Percentiles rank a stretch among this genome's conserved stretches.
phyloP scores from a whole-genome alignment of 2,797 vertebrate species.

The Austrolebias charrua region DNA sequence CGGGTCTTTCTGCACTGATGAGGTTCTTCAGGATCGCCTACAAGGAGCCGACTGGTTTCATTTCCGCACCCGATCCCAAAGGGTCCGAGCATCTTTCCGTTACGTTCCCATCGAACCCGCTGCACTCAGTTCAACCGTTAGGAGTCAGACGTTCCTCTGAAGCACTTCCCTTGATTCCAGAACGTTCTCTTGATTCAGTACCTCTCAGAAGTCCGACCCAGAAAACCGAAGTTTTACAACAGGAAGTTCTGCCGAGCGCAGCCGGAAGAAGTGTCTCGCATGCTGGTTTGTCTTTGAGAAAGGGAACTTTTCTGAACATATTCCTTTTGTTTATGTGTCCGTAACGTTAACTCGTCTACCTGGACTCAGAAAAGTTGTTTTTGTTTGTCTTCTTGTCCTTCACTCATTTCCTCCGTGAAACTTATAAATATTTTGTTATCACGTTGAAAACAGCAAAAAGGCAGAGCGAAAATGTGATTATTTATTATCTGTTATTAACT shows the following conservation, averaged over 20 bases:
- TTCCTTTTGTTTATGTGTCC: constrained; percentile 46
- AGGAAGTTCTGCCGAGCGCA: constrained; percentile 28
- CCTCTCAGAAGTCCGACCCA: constrained; percentile 36
- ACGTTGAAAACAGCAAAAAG: constrained; percentile 8
- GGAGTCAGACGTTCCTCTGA: constrained; percentile 25
- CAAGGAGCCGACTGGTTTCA: no score
- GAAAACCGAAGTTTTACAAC: constrained; percentile 55
- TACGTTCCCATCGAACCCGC: constrained; percentile 52
- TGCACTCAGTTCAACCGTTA: constrained; percentile 28
- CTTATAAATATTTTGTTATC: constrained; percentile 10
- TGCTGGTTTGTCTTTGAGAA: constrained; percentile 67
- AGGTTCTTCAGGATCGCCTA: no score
- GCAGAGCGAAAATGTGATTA: constrained; percentile 29
- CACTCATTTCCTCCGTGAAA: constrained; percentile 25
- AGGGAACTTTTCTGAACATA: constrained; percentile 70
- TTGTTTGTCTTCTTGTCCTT: constrained; percentile 48
- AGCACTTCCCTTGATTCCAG: constrained; percentile 43
- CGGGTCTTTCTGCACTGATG: no score
- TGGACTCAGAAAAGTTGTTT: constrained; percentile 23
- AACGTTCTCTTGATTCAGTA: constrained; percentile 12
- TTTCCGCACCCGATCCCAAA: no score
- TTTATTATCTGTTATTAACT: constrained; percentile 63
- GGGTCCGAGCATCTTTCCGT: constrained; percentile 5
- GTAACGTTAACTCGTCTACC: neutral
- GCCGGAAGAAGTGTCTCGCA: constrained; percentile 40